Conservation (phyloP, 2,797 vertebrate genomes). For the Mormyrops boulengeri region DNA sequence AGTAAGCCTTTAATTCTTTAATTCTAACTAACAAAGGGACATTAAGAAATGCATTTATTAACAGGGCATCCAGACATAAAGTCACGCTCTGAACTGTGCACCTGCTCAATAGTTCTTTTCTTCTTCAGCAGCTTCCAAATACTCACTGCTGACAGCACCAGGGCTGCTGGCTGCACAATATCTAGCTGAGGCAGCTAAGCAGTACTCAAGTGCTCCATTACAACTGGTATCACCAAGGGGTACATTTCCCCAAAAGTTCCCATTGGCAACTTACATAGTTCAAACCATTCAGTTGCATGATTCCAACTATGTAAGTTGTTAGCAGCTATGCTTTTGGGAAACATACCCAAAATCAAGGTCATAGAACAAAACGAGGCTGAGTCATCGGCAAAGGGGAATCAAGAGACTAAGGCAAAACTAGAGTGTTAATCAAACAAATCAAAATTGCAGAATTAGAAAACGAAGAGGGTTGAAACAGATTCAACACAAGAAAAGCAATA, state of each 20-base stretch:
- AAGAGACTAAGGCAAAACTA: neutral
- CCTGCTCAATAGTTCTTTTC: neutral
- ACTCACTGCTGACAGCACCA: neutral
- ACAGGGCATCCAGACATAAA: neutral
- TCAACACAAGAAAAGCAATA: neutral
- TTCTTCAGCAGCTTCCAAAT: neutral
- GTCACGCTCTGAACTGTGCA: neutral
- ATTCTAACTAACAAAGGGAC: neutral
- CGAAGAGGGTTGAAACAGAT: neutral
- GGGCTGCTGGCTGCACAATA: neutral
- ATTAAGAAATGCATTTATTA: neutral
- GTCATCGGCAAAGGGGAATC: neutral
- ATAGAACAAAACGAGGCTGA: neutral
- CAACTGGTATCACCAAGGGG: neutral
- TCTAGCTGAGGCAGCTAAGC: neutral
- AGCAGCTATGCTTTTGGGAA: neutral
- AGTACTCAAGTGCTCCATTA: neutral
- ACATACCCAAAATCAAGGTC: neutral
- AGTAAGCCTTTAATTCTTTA: neutral
- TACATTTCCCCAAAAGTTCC: neutral
- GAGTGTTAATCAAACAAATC: neutral
- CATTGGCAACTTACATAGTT: neutral
- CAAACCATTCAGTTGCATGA: neutral
- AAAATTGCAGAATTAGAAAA: neutral
- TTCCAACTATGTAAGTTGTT: neutral